Base-by-base conservation (phyloP, 2,797 vertebrate species). In the Clarias fuscus region DNA sequence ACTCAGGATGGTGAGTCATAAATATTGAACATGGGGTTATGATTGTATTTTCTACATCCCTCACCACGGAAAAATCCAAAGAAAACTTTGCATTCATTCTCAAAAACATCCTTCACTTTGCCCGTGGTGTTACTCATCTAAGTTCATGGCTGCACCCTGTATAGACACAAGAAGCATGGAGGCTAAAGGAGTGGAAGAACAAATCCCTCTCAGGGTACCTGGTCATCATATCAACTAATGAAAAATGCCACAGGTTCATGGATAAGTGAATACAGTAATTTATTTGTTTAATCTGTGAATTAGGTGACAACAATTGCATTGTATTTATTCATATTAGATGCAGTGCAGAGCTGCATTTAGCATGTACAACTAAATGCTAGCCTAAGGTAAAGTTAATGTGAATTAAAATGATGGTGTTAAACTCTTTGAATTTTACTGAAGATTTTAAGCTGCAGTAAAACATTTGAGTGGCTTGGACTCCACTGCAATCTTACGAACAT, bases 131-230 rank as follows among this genome's bases (percentile, higher is more conserved):
- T 80, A 40, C 59, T 43, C 59, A 17, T 43, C 59, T 22, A 4
- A 14, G 13, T 64, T 27, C 14, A 10, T 64, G 37, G 17, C 17
- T 7, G 7, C 61, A 48, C 37, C 30, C 30, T 3, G 8, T n/a
- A 30, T 68, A 43, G 27, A n/a, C 85, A 79, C 40, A 86, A 61
- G 73, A 64, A 72, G 48, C 64, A 86, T 53, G 77, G 59, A 43
- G 80, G 59, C 48, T 65, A 62, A 62, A 79, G 75, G 85, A 83
- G n/a, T 76, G 5, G 27, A 7, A 86, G 17, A 86, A 59, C 53
- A 77, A 83, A 83, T 77, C 27, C 68, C 59, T 80, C 53, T 13
- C 48, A 79, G 20, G 65, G 43, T 17, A 82, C 33, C n/a, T n/a
- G 58, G 65, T 77, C 48, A 77, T 37, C 53, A 65, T 84, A 43